Percentiles rank a stretch among this genome's conserved stretches.
phyloP scores from a whole-genome alignment of 2,888 invertebrate species.

The Torymus aiolomorphi region DNA sequence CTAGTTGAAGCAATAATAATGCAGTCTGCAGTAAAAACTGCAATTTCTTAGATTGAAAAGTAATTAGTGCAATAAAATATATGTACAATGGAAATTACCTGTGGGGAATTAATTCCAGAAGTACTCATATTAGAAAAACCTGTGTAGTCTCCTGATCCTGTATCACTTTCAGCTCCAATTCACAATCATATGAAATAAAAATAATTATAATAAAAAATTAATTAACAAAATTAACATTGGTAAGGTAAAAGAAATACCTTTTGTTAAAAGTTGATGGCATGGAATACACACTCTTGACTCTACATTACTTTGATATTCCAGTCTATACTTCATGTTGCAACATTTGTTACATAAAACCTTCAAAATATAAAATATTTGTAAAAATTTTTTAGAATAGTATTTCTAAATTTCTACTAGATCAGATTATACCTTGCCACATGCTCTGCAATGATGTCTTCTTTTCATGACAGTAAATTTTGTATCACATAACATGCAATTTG shows the following conservation, averaged over 20 bases:
- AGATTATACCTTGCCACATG: slow-evolving; percentile 85
- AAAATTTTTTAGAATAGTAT: too few species aligned
- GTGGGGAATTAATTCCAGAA: slow-evolving; percentile 69
- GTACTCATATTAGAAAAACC: slow-evolving; percentile 64
- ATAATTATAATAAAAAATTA: background rate
- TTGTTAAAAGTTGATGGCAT: slow-evolving; percentile 80
- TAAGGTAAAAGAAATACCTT: slow-evolving; percentile 69
- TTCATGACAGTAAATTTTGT: slow-evolving; percentile 88
- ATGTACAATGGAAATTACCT: slow-evolving; percentile 64
- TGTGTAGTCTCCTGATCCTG: slow-evolving; percentile 68
- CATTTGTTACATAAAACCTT: slow-evolving; percentile 88
- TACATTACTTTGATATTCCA: slow-evolving; percentile 85
- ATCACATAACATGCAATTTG: slow-evolving; percentile 89
- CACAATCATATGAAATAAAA: slow-evolving; percentile 25
- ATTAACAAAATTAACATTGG: background rate
- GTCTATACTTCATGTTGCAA: slow-evolving; percentile 83
- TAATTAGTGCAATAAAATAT: slow-evolving; percentile 13
- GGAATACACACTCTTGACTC: slow-evolving; percentile 87
- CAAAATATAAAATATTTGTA: slow-evolving; percentile 56
- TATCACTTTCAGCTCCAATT: slow-evolving; percentile 69
- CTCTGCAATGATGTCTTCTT: slow-evolving; percentile 91
- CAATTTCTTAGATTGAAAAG: slow-evolving; percentile 18
- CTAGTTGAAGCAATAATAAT: slow-evolving; percentile 44
- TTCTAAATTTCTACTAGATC: too few species aligned
- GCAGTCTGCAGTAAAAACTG: slow-evolving; percentile 35